Percentiles rank a stretch among this genome's conserved stretches.
These are phyloP conservation scores for Pelvicachromis taeniatus DNA, from an alignment of 2,113 vertebrate genomes.

Conservation along the genomic window DNA sequence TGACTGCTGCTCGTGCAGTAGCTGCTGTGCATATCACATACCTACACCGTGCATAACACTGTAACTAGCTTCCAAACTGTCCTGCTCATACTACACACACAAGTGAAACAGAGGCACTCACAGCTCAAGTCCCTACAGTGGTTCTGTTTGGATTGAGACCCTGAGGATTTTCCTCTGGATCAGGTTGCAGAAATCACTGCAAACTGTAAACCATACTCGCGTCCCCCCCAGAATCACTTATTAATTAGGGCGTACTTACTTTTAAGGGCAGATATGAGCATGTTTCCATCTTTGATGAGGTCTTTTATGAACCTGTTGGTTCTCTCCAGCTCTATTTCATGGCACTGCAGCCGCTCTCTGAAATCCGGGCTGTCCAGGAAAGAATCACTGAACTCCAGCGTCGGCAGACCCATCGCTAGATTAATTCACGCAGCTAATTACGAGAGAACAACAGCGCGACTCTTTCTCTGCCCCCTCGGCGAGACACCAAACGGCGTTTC, in stretches of 20 bases:
- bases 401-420: conserved; percentile 86
- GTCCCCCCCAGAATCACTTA: not conserved
- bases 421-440: not conserved
- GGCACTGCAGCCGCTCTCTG: conserved; percentile 91
- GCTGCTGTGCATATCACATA: not conserved
- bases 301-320: conserved; percentile 98
- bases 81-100: not conserved
- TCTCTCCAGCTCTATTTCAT: conserved; percentile 92
- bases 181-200: not conserved
- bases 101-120: not conserved
- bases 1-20: not conserved
- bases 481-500: not conserved
- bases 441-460: not conserved
- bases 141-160: not conserved
- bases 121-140: not conserved
- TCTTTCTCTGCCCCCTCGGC: not conserved
- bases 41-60: not conserved
- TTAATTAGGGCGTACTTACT: conserved; percentile 74
- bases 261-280: conserved; percentile 87
- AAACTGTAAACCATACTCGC: not conserved
- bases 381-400: conserved; percentile 96
- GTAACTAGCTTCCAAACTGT: not conserved
- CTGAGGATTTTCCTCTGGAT: not conserved
- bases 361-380: conserved; percentile 97
- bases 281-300: conserved; percentile 92